Percentiles rank a stretch among this genome's conserved stretches.
Evolutionary conservation across 1,140 invertebrate species (phyloP).

Genomic region (Leptonema lineaticorne): DNA sequence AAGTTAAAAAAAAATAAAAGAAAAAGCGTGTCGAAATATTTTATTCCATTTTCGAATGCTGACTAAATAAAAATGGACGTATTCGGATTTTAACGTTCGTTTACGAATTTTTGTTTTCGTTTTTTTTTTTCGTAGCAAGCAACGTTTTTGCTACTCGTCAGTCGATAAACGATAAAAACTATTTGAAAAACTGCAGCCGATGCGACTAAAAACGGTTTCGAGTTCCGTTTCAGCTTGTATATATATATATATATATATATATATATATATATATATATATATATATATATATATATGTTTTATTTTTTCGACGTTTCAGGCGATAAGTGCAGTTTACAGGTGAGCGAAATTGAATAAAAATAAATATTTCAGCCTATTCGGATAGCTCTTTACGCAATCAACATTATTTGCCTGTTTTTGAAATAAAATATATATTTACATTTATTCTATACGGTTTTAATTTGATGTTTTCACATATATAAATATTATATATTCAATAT

Average conservation of each 20-base stretch:
- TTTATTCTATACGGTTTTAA: no score
- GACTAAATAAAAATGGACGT: background rate
- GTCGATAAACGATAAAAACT: background rate
- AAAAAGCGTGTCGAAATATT: background rate
- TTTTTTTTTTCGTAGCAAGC: no score
- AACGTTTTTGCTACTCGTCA: background rate
- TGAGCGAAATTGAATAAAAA: slow-evolving; percentile 13
- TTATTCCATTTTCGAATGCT: background rate
- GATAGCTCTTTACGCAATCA: background rate
- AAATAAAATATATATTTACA: no score
- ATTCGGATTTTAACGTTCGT: no score
- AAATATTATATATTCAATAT: no score
- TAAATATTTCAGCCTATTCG: background rate
- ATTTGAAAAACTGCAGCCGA: slow-evolving; percentile 1
- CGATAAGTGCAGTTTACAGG: slow-evolving; percentile 8
- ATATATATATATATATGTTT: background rate
- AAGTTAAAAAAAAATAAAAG: background rate
- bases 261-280: background rate
- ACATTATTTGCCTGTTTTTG: background rate
- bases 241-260: background rate
- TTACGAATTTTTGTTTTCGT: no score
- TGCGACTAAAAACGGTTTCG: background rate
- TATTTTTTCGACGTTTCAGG: background rate
- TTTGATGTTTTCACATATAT: no score
- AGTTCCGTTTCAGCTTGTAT: background rate